phyloP scores from a whole-genome alignment of 1,140 invertebrate genomes.

The Contarinia nasturtii region DNA sequence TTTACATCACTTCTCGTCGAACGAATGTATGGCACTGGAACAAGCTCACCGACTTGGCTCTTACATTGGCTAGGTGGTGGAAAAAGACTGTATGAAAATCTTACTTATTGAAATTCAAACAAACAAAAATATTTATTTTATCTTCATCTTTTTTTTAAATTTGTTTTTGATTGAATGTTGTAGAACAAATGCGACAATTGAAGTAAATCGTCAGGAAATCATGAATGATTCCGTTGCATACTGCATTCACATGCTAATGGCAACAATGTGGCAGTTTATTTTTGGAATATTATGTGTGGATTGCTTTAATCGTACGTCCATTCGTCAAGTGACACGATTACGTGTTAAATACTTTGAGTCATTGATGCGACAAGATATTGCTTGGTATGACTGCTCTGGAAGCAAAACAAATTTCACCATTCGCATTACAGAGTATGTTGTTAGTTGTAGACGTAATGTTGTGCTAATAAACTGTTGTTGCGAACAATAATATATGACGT shows the following conservation, averaged over 20 bases:
- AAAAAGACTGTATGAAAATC: constrained; percentile 18
- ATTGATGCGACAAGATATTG: constrained; percentile 70
- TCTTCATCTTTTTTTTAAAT: too few relatives aligned
- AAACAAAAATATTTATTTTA: too few relatives aligned
- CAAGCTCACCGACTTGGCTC: constrained; percentile 28
- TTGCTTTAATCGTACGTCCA: constrained; percentile 38
- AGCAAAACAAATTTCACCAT: constrained; percentile 75
- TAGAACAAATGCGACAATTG: constrained; percentile 28
- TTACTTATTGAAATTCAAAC: too few relatives aligned
- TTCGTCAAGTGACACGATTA: constrained; percentile 46
- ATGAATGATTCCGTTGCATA: constrained; percentile 44
- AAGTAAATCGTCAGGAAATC: constrained; percentile 35
- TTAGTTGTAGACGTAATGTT: background rate
- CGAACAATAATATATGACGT: background rate
- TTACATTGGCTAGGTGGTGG: constrained; percentile 35
- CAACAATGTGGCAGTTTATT: constrained; percentile 38
- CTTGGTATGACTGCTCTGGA: constrained; percentile 69
- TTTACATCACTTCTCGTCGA: constrained; percentile 36
- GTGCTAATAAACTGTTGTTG: background rate
- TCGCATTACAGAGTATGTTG: constrained; percentile 57
- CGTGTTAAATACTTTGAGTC: constrained; percentile 48
- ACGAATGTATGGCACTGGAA: constrained; percentile 27
- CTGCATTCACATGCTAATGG: constrained; percentile 32
- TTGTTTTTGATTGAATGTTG: background rate
- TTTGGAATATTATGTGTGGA: constrained; percentile 42